These are phyloP conservation scores for Mayetiola destructor DNA, from an alignment of 2,888 invertebrate species.

Conservation along the genomic window DNA sequence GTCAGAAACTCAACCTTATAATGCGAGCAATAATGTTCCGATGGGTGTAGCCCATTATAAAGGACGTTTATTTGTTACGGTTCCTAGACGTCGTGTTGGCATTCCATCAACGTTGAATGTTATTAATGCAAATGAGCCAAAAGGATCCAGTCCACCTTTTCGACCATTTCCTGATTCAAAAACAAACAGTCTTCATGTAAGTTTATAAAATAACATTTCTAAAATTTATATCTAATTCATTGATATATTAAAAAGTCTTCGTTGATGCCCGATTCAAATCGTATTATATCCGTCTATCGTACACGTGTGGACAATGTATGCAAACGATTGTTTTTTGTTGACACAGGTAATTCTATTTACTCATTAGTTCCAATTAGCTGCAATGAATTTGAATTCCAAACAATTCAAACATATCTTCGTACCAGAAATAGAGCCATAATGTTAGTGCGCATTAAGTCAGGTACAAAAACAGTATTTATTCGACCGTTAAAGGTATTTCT, in stretches of 20 bases:
- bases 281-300: slow-evolving; percentile 57
- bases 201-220: too few relatives aligned
- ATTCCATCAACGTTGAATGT: slow-evolving; percentile 40
- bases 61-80: slow-evolving; percentile 41
- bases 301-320: slow-evolving; percentile 61
- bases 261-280: neutral
- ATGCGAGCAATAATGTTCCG: slow-evolving; percentile 16
- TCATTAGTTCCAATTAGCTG: slow-evolving; percentile 35
- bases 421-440: too few relatives aligned
- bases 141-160: slow-evolving; percentile 1
- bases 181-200: neutral
- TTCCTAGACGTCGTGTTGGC: slow-evolving; percentile 46
- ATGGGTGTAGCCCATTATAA: slow-evolving; percentile 16
- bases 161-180: neutral
- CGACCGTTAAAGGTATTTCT: too few relatives aligned
- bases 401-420: too few relatives aligned
- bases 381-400: too few relatives aligned
- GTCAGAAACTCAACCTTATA: neutral
- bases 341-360: slow-evolving; percentile 53
- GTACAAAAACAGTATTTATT: too few relatives aligned
- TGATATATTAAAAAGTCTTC: too few relatives aligned
- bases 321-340: slow-evolving; percentile 63
- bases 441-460: too few relatives aligned
- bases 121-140: slow-evolving; percentile 25
- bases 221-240: neutral